Conservation (phyloP, 2,797 vertebrate species). For the Loriculus beryllinus region DNA sequence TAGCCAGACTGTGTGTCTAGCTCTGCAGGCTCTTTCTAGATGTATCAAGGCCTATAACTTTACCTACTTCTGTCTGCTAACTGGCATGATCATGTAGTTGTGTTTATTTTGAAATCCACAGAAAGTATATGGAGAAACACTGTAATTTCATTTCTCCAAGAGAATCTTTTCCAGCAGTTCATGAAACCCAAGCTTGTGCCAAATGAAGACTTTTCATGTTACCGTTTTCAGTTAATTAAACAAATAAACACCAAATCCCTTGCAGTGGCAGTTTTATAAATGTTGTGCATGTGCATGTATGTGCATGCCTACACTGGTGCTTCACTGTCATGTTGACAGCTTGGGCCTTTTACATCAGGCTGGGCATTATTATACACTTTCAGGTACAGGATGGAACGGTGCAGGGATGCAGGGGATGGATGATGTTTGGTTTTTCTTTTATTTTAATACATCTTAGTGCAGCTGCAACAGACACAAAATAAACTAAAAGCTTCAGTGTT, state of each 20-base stretch:
- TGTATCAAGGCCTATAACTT: slow-evolving; percentile 3
- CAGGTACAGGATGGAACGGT: background rate
- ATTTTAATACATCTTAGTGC: background rate
- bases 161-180: slow-evolving; percentile 56
- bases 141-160: slow-evolving; percentile 59
- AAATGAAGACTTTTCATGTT: slow-evolving; percentile 62
- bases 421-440: background rate
- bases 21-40: background rate
- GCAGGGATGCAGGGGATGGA: background rate
- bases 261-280: slow-evolving; percentile 22
- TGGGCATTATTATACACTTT: background rate
- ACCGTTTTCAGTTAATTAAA: slow-evolving; percentile 73
- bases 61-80: slow-evolving; percentile 31
- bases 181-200: slow-evolving; percentile 47
- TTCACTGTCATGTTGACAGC: background rate
- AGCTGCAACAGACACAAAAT: background rate
- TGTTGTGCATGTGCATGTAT: background rate
- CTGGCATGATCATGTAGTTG: background rate
- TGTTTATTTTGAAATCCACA: slow-evolving; percentile 69
- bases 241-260: slow-evolving; percentile 66
- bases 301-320: background rate
- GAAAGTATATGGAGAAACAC: background rate
- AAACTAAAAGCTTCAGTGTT: slow-evolving; percentile 12
- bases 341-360: background rate
- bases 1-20: background rate